Evolutionary conservation across 2,113 vertebrate genomes (phyloP), one percentile per base, ranked within the genome.

Genomic region (Myodes glareolus): DNA sequence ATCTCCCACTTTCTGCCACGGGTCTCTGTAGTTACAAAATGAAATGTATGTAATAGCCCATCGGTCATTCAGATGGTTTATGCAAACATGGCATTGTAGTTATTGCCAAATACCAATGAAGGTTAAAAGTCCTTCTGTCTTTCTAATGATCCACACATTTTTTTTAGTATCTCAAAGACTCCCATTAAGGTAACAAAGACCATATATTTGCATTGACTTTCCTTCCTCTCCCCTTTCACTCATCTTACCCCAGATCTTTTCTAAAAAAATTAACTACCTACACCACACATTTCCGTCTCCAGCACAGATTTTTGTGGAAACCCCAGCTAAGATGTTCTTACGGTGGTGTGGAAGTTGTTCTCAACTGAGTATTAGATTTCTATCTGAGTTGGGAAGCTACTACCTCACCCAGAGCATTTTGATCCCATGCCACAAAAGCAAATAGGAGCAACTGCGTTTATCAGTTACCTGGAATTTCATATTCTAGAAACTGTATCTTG

Each of bases 351-450:
- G 42, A 73, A 93, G 5, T 42, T 86, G 42, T 16, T 89, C 33
- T 94, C 17, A 90, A 75, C 84, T 67, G 82, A 92, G 65, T 45
- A 39, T 19, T 72, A 72, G 36, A 39, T 45, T 81, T 52, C n/a
- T 89, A 29, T 2, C 90, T 50, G 27, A 68, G 31, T 77, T 78
- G 7, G 16, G 1, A 75, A 16, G 42, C 84, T 94, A 45, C 25
- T 29, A 7, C 76, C 29, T 55, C 11, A 73, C 21, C 72, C 13
- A 72, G 61, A 80, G 36, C 9, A 68, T 9, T 45, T 80, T 90
- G 50, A 81, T 47, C 81, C 39, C 33, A 84, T 68, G 76, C 61
- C 25, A 94, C 14, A 80, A 91, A 88, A 96, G 9, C 45, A 94
- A 94, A 80, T 55, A 78, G 31, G 39, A 88, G 68, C 45, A 77